Percentiles rank a stretch among this genome's conserved stretches.
Evolutionary conservation across 2,888 invertebrate species (phyloP).

Genomic region (Syritta pipiens): DNA sequence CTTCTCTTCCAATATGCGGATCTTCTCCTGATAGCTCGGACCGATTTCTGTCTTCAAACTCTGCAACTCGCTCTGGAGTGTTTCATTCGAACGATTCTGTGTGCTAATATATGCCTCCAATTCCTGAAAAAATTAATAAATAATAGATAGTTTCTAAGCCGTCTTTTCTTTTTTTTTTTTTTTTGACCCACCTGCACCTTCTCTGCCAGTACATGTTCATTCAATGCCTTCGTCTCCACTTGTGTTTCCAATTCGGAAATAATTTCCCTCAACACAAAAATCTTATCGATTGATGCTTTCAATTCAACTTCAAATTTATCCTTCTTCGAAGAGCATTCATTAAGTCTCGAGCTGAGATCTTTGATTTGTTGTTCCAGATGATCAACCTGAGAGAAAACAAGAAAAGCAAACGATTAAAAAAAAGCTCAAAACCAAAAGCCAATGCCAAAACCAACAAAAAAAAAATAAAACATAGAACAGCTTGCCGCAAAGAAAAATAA

Average conservation of each 20-base stretch:
- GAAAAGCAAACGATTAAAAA: conserved; percentile 5
- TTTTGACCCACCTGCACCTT: conserved; percentile 74
- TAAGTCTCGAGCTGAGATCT: conserved; percentile 83
- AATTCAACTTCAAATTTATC: conserved; percentile 85
- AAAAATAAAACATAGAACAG: conserved; percentile 33
- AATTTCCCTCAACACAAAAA: conserved; percentile 86
- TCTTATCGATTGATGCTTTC: conserved; percentile 88
- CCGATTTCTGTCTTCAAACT: conserved; percentile 76
- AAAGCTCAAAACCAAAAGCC: conserved; percentile 11
- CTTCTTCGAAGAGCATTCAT: conserved; percentile 83
- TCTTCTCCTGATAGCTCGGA: conserved; percentile 75
- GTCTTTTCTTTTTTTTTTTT: neutral
- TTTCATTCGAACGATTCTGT: conserved; percentile 77
- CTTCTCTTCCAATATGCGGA: conserved; percentile 79
- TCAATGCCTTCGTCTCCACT: conserved; percentile 84
- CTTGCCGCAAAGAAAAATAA: too few relatives aligned
- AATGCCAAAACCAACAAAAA: conserved; percentile 26
- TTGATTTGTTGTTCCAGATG: conserved; percentile 88
- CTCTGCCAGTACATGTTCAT: conserved; percentile 84
- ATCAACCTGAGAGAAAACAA: conserved; percentile 83
- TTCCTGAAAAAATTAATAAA: conserved; percentile 70
- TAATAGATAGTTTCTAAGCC: neutral
- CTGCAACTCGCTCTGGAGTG: conserved; percentile 76
- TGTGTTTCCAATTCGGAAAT: conserved; percentile 88
- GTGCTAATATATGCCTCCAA: conserved; percentile 75